A percentile compares a stretch with the other conserved stretches of the same genome.
Conservation (phyloP, 1,140 invertebrate genomes). For the Diabrotica virgifera region DNA sequence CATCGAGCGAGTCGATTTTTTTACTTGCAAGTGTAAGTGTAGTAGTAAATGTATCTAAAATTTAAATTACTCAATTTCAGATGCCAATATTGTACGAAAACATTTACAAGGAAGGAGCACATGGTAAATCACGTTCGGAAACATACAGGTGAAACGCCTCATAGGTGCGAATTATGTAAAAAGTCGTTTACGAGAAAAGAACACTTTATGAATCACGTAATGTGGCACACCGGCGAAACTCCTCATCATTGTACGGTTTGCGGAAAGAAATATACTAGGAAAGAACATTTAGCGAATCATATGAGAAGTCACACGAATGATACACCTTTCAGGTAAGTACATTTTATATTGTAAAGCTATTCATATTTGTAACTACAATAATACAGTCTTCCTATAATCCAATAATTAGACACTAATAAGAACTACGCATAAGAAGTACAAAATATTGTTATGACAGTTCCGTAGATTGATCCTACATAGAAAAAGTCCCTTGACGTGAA, state of each 20-base stretch:
- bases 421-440: no score
- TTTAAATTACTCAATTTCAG: not conserved
- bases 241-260: constrained; percentile 72
- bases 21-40: no score
- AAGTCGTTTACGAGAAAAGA: constrained; percentile 66
- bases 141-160: constrained; percentile 72
- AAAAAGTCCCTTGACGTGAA: no score
- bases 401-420: no score
- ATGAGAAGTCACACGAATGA: constrained; percentile 67
- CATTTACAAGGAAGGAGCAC: constrained; percentile 67
- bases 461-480: no score
- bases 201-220: constrained; percentile 62
- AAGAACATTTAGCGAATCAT: constrained; percentile 73
- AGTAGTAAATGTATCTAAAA: not conserved
- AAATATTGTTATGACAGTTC: no score
- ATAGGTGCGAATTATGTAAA: constrained; percentile 71
- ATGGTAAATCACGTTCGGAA: constrained; percentile 66
- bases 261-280: constrained; percentile 74
- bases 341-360: not conserved
- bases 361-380: no score
- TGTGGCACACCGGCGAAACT: constrained; percentile 70
- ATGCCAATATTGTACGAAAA: constrained; percentile 64
- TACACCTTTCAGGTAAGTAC: constrained; percentile 44
- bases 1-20: no score
- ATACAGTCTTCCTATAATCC: no score